Conservation (phyloP, 1,140 invertebrate species). For the Trachymyrmex cornetzi region DNA sequence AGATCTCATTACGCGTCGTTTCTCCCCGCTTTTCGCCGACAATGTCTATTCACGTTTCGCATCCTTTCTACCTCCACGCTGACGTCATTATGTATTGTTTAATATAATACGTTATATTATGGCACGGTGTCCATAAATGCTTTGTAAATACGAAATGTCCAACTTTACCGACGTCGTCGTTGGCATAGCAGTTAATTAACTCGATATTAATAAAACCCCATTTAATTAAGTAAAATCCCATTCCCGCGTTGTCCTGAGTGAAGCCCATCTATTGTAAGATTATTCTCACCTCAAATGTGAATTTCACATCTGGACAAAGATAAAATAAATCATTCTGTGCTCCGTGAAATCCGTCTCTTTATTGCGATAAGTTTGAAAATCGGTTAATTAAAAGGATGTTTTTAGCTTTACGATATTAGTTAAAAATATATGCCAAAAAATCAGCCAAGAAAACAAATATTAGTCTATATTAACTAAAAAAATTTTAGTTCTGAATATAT, state of each 20-base stretch:
- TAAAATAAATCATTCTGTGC: not conserved
- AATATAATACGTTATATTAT: conserved; percentile 43
- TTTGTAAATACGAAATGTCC: conserved; percentile 47
- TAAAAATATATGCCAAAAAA: too few species aligned
- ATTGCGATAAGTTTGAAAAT: not conserved
- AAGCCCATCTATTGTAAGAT: not conserved
- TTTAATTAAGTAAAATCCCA: conserved; percentile 54
- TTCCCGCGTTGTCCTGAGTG: not conserved
- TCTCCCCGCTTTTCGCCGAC: conserved; percentile 27
- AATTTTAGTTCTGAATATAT: too few species aligned
- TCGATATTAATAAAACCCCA: conserved; percentile 57
- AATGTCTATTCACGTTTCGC: conserved; percentile 49
- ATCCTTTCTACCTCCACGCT: conserved; percentile 22
- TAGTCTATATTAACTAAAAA: too few species aligned
- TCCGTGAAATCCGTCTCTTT: not conserved
- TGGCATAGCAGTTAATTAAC: conserved; percentile 50
- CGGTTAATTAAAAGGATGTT: not conserved
- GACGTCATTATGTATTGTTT: conserved; percentile 55
- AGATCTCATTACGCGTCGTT: conserved; percentile 48
- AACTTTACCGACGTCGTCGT: conserved; percentile 27
- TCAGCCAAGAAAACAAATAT: too few species aligned
- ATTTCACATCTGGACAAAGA: not conserved
- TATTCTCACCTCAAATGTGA: not conserved
- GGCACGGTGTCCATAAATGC: conserved; percentile 42
- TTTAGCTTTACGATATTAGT: too few species aligned